Evolutionary conservation across 2,888 invertebrate genomes (phyloP).

Genomic region (Acrocyrtus sp.): DNA sequence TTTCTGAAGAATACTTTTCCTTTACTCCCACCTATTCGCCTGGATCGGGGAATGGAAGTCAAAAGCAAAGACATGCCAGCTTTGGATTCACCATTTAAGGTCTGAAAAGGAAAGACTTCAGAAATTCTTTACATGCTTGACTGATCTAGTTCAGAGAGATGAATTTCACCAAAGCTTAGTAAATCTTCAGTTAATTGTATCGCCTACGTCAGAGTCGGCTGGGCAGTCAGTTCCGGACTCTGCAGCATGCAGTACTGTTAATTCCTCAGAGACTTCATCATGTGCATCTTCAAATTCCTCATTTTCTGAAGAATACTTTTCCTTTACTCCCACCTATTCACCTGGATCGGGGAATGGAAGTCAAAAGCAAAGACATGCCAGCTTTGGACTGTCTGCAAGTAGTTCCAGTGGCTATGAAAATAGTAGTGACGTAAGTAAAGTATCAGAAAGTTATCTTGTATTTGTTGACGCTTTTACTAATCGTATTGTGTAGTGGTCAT

Average conservation of each 20-base stretch:
- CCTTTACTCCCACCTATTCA: constrained; percentile 26
- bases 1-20: constrained; percentile 38
- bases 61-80: constrained; percentile 13
- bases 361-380: constrained; percentile 15
- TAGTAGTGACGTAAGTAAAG: constrained; percentile 27
- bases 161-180: constrained; percentile 73
- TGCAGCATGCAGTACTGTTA: constrained; percentile 7
- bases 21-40: constrained; percentile 28
- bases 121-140: constrained; percentile 69
- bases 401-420: constrained; percentile 21
- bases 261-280: constrained; percentile 15
- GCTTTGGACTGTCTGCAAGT: no score
- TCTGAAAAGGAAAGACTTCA: constrained; percentile 68
- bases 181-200: constrained; percentile 70
- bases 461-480: no score
- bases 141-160: constrained; percentile 73
- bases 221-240: constrained; percentile 22
- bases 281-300: constrained; percentile 37
- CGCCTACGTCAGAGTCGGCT: constrained; percentile 54
- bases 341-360: constrained; percentile 12
- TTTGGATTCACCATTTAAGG: constrained; percentile 56
- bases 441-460: neutral
- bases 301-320: constrained; percentile 37
- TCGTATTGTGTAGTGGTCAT: no score
- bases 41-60: constrained; percentile 4